Conservation (phyloP, 2,113 vertebrate species). For the Misgurnus mizolepis region DNA sequence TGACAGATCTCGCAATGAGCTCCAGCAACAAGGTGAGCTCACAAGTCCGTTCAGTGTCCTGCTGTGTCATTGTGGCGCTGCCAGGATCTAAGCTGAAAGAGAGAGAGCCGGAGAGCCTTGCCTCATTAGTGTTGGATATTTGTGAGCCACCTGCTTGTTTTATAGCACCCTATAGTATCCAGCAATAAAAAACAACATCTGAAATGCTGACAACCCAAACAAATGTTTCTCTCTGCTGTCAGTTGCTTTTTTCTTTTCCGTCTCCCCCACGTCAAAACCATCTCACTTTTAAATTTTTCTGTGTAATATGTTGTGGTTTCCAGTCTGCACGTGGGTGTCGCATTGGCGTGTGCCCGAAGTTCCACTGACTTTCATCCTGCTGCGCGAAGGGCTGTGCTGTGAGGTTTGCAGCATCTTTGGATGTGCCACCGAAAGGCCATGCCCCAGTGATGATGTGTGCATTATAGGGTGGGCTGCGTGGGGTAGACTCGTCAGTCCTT, state of each 20-base stretch:
- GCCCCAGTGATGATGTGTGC: slow-evolving; percentile 27
- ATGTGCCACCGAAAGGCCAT: slow-evolving; percentile 49
- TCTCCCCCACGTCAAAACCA: slow-evolving; percentile 51
- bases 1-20: slow-evolving; percentile 33
- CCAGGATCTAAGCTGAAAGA: slow-evolving; percentile 24
- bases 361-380: slow-evolving; percentile 58
- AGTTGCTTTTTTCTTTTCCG: slow-evolving; percentile 52
- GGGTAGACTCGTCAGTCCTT: slow-evolving; percentile 35
- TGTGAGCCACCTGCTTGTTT: slow-evolving; percentile 37
- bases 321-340: slow-evolving; percentile 56
- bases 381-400: slow-evolving; percentile 40
- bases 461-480: slow-evolving; percentile 24
- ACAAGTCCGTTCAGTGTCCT: slow-evolving; percentile 4
- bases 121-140: slow-evolving; percentile 33
- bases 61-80: background rate
- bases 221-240: slow-evolving; percentile 38
- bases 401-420: slow-evolving; percentile 43
- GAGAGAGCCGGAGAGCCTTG: slow-evolving; percentile 21
- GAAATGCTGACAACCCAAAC: slow-evolving; percentile 41
- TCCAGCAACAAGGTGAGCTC: slow-evolving; percentile 11
- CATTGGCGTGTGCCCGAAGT: slow-evolving; percentile 52
- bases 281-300: slow-evolving; percentile 45
- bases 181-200: slow-evolving; percentile 27
- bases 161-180: slow-evolving; percentile 15
- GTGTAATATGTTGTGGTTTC: slow-evolving; percentile 53